Evolutionary conservation across 2,888 invertebrate species (phyloP).

Genomic region (Idaea aversata): DNA sequence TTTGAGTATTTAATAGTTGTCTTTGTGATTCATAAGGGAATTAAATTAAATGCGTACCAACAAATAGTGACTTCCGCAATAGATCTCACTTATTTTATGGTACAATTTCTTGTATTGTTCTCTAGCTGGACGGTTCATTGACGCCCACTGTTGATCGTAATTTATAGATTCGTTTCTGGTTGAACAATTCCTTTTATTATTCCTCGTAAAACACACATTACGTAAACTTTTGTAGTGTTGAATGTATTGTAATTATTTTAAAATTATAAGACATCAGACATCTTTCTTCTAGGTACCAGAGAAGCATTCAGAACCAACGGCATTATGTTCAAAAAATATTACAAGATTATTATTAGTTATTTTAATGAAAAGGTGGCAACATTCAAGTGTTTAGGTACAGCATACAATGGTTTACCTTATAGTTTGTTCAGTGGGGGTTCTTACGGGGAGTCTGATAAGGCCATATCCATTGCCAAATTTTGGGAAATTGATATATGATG

Average conservation of each 20-base stretch:
- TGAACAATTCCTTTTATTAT: conserved; percentile 12
- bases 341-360: no score
- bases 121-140: conserved; percentile 30
- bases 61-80: conserved; percentile 23
- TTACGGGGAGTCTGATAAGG: no score
- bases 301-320: no score
- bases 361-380: no score
- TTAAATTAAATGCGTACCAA: background rate
- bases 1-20: conserved; percentile 11
- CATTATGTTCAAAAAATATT: no score
- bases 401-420: no score
- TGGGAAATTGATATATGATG: no score
- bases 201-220: background rate
- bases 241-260: background rate
- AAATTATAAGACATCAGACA: background rate
- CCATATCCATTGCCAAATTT: no score
- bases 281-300: no score
- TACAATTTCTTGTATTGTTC: conserved; percentile 29
- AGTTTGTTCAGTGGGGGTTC: no score
- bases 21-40: background rate
- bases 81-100: conserved; percentile 17
- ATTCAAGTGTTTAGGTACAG: no score
- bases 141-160: conserved; percentile 27
- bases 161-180: conserved; percentile 27
- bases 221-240: background rate